phyloP scores from a whole-genome alignment of 2,888 invertebrate genomes.

The Synergus itoensis region DNA sequence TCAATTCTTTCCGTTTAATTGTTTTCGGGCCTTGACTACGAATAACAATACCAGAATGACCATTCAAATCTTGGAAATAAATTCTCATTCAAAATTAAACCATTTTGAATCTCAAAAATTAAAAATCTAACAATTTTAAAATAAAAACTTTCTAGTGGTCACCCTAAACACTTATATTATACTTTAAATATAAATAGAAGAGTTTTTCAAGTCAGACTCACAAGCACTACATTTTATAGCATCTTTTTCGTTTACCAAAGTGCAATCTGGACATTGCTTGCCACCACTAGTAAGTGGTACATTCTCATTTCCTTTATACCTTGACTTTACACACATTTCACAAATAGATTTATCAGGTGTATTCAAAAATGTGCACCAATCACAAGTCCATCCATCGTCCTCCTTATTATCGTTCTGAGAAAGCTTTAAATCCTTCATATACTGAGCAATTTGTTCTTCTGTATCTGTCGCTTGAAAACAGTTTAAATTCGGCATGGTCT shows the following conservation, averaged over 20 bases:
- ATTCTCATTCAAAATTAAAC: too few relatives aligned
- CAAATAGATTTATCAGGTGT: slow-evolving; percentile 80
- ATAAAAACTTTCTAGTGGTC: too few relatives aligned
- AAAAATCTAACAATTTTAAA: too few relatives aligned
- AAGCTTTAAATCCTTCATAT: slow-evolving; percentile 39
- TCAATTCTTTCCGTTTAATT: background rate
- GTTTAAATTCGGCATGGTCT: slow-evolving; percentile 58
- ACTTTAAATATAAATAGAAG: slow-evolving; percentile 85
- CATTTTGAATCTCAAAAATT: too few relatives aligned
- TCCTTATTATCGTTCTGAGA: background rate
- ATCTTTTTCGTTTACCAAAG: slow-evolving; percentile 86
- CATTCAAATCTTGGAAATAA: too few relatives aligned
- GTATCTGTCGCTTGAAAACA: slow-evolving; percentile 48
- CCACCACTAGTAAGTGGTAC: slow-evolving; percentile 86
- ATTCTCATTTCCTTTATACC: slow-evolving; percentile 80
- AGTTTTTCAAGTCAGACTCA: slow-evolving; percentile 84
- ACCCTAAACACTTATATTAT: background rate
- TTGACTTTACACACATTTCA: slow-evolving; percentile 87
- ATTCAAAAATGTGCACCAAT: slow-evolving; percentile 86
- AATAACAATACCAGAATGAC: background rate
- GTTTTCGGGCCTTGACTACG: background rate
- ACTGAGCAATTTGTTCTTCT: slow-evolving; percentile 36
- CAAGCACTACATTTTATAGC: slow-evolving; percentile 85
- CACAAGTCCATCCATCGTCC: slow-evolving; percentile 82
- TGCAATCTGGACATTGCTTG: slow-evolving; percentile 87